Evolutionary conservation across 2,797 vertebrate genomes (phyloP), one percentile per base, ranked within the genome.

Genomic region (Sebastes oblongus): DNA sequence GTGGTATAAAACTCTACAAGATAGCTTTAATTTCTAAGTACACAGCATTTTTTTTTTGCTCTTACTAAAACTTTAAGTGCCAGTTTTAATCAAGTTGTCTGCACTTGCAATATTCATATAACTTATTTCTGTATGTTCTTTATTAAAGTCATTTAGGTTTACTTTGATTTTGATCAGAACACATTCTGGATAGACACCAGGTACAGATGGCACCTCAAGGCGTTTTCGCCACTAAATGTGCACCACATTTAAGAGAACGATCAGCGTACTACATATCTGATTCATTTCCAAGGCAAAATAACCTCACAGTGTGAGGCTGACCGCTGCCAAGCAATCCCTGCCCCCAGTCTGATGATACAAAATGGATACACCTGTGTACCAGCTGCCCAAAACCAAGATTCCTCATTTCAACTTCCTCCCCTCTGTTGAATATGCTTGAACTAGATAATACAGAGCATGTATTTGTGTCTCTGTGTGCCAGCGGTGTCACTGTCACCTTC

Each of bases 301-400:
- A 71, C 55, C 22, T 39, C 62, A 72, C 46, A 39, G 61, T 36
- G 36, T 50, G 61, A 81, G 46, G 54, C 55, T 16, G n/a, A 60
- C 74, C 24, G 8, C 79, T 71, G 80, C 75, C 67, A 83, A 83
- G 61, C 55, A 81, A 61, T 59, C 6, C 22, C 66, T 30, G 46
- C 58, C 52, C 70, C 59, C 16, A 54, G 32, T 27, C 70, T 84
- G 76, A 86, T 77, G 34, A 80, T 72, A 72, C 54, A 73, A 83
- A 84, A 79, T 72, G 62, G 42, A 81, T 78, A 73, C 68, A 87
- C 83, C 80, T 85, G 83, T 62, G 60, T 66, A 81, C 64, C 81
- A 81, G 68, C 67, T 83, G 52, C 58, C 71, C 77, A 59, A 72
- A 77, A 74, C 72, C 29, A 75, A 83, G 70, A 46, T 66, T 83